Conservation (phyloP, 2,888 invertebrate species). For the Ephialtes manifestator region DNA sequence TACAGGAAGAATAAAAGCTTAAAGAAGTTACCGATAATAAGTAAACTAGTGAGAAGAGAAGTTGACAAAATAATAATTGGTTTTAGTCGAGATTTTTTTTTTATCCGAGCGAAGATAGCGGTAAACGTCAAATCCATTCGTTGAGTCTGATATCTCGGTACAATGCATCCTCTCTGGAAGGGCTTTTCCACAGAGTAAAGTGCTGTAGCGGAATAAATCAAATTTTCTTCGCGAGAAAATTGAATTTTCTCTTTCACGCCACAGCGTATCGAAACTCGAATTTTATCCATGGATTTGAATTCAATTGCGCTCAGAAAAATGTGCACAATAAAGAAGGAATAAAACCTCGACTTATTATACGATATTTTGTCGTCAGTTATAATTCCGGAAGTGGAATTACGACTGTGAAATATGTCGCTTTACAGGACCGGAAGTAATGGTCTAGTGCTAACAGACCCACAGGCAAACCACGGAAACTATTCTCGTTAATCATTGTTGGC, state of each 20-base stretch:
- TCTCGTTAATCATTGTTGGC: slow-evolving; percentile 71
- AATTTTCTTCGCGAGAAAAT: slow-evolving; percentile 12
- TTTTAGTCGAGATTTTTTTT: not conserved
- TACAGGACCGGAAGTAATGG: not conserved
- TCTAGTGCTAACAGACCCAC: not conserved
- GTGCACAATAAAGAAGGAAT: not conserved
- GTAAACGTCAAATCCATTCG: not conserved
- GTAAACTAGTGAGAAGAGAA: not conserved
- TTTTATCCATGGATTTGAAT: not conserved
- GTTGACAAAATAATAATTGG: not conserved
- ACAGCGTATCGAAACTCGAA: not conserved
- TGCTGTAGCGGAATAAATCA: slow-evolving; percentile 11
- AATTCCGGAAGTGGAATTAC: not conserved
- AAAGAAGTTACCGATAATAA: too few relatives aligned
- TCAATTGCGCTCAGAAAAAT: not conserved
- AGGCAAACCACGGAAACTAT: slow-evolving; percentile 33
- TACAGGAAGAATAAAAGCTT: too few relatives aligned
- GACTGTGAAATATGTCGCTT: not conserved
- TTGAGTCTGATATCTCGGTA: slow-evolving; percentile 10
- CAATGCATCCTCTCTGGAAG: not conserved
- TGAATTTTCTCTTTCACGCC: not conserved
- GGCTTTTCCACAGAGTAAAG: not conserved
- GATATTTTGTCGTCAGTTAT: not conserved
- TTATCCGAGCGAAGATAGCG: not conserved
- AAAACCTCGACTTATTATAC: not conserved